phyloP scores from a whole-genome alignment of 2,888 invertebrate species.

The Drosophila lutescens region DNA sequence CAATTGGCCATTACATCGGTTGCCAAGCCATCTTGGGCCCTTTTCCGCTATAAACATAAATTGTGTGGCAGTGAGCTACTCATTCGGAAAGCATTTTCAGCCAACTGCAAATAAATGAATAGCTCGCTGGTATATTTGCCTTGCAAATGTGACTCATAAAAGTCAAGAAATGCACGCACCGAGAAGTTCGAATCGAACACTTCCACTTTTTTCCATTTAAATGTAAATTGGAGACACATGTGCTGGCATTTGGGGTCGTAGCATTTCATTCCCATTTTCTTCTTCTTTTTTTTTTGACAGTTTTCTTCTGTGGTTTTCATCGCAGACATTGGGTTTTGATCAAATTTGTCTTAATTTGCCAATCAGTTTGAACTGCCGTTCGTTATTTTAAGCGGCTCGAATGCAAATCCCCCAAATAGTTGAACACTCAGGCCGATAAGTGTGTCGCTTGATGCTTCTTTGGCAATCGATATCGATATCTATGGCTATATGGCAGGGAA shows the following conservation, averaged over 20 bases:
- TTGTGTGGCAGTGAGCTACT: not conserved
- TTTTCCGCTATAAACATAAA: not conserved
- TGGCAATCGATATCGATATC: constrained; percentile 1
- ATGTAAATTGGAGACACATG: constrained; percentile 47
- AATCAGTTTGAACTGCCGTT: constrained; percentile 26
- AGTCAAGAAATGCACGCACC: constrained; percentile 6
- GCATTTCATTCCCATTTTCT: not conserved
- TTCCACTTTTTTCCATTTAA: constrained; percentile 42
- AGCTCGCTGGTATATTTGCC: constrained; percentile 10
- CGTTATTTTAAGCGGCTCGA: not conserved
- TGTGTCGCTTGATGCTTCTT: constrained; percentile 38
- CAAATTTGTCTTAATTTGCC: constrained; percentile 49
- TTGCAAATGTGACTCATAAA: constrained; percentile 29
- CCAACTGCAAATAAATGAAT: constrained; percentile 13
- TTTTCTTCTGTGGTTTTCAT: not conserved
- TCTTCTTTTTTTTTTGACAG: constrained; percentile 1
- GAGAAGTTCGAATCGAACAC: constrained; percentile 1
- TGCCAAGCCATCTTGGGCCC: not conserved
- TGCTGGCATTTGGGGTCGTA: constrained; percentile 1
- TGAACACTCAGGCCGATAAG: not conserved
- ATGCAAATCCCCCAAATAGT: not conserved
- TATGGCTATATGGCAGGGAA: not conserved
- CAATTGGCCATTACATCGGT: not conserved
- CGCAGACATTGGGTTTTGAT: not conserved
- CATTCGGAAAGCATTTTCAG: constrained; percentile 4